Percentiles rank a stretch among this genome's conserved stretches.
Conservation (phyloP, 2,797 vertebrate species). For the Tragopan temminckii region DNA sequence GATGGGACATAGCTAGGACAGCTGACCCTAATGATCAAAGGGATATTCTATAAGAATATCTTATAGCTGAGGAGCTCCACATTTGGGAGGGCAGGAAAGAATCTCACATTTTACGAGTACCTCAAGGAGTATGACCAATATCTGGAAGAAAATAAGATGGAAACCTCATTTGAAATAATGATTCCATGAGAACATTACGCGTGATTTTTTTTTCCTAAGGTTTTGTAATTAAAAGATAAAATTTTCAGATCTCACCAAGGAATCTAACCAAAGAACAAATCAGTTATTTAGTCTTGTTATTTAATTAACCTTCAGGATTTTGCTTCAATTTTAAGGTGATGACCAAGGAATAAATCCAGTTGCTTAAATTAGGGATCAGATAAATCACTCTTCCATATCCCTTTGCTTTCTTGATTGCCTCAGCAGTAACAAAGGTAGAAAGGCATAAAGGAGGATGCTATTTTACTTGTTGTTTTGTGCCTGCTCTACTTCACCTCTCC, state of each 20-base stretch:
- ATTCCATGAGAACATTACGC: not conserved
- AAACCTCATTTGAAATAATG: not conserved
- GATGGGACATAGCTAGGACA: not conserved
- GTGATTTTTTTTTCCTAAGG: not conserved
- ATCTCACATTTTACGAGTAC: not conserved
- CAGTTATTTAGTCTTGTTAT: not conserved
- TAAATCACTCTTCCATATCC: not conserved
- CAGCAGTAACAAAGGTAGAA: not conserved
- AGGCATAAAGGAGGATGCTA: not conserved
- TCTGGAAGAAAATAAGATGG: not conserved
- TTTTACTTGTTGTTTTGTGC: not conserved
- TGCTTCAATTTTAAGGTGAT: not conserved
- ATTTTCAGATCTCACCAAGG: rapidly evolving
- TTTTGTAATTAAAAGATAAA: not conserved
- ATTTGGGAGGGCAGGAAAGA: not conserved
- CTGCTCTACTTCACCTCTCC: not conserved
- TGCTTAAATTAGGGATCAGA: not conserved
- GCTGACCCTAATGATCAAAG: not conserved
- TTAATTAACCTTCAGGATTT: not conserved
- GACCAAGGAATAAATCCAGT: not conserved
- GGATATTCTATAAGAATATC: not conserved
- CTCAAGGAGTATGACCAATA: not conserved
- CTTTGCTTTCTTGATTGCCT: not conserved
- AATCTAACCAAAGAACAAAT: not conserved
- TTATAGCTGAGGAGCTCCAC: not conserved